Base-by-base conservation (phyloP, 2,797 vertebrate genomes). In the Eulemur coronatus region DNA sequence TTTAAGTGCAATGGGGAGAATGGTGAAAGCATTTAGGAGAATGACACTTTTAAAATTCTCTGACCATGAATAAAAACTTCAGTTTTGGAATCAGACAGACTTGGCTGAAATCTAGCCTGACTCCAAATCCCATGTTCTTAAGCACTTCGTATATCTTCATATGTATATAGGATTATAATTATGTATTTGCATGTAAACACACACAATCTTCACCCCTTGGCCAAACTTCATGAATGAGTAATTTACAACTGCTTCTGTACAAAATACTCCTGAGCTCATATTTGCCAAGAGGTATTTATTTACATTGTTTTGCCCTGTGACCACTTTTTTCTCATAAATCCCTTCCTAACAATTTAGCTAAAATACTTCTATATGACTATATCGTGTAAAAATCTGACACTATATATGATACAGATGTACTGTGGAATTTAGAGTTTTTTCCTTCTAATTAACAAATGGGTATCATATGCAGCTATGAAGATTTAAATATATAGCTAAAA, bases 401-500 rank as follows among this genome's bases (percentile, higher is more conserved):
- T 46, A 46, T 30, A 46, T 28, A n/a, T 61, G 20, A 96, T 91
- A 65, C 22, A 84, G n/a, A 57, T 87, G 10, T 41, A 65, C 5
- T 84, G 30, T 46, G 35, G 65, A 65, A 95, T 75, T 94, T 91
- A 61, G 18, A 41, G 3, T 38, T 50, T 76, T 73, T 81, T 63
- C 17, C 11, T 67, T 50, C 18, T 38, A 95, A 95, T 89, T 81
- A 94, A 94, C 48, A 88, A 95, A 88, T 84, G 61, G 90, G 13
- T 97, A 87, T 79, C 88, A 96, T 30, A 94, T 48, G 24, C 5
- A 82, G 28, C 12, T 85, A 88, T 75, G 20, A 92, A 63, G 35
- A 97, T 92, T 82, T 57, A 85, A 91, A 97, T 59, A 91, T 55
- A 94, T 50, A 61, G 55, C 41, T 82, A 95, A 96, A 97, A 88